phyloP scores from a whole-genome alignment of 2,888 invertebrate species.

The Operophtera brumata region DNA sequence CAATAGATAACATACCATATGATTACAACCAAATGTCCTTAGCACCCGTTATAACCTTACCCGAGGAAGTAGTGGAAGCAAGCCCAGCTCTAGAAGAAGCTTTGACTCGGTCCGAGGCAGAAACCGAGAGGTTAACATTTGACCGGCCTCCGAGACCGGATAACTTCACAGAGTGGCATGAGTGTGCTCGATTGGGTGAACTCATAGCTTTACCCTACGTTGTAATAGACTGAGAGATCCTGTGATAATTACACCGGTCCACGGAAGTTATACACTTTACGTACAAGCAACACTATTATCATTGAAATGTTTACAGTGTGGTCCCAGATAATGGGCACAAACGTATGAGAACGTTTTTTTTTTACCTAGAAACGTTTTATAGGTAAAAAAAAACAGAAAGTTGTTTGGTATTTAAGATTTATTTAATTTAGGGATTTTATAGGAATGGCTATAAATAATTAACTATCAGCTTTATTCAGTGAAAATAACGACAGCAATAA shows the following conservation, averaged over 20 bases:
- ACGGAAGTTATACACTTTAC: background rate
- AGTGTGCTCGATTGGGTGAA: slow-evolving; percentile 90
- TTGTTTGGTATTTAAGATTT: no score
- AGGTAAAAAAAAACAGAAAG: no score
- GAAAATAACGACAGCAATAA: no score
- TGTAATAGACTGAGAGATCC: slow-evolving; percentile 90
- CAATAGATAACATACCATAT: slow-evolving; percentile 47
- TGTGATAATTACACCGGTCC: slow-evolving; percentile 32
- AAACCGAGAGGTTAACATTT: slow-evolving; percentile 43
- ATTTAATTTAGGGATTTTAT: no score
- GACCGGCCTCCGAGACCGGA: slow-evolving; percentile 52
- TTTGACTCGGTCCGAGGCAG: slow-evolving; percentile 20
- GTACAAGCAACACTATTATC: background rate
- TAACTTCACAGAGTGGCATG: slow-evolving; percentile 95
- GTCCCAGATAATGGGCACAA: no score
- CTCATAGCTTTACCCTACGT: slow-evolving; percentile 98
- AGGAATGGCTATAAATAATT: no score
- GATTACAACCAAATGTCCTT: slow-evolving; percentile 46
- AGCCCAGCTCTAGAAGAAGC: slow-evolving; percentile 34
- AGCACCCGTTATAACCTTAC: slow-evolving; percentile 53
- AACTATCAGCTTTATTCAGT: no score
- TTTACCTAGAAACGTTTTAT: no score
- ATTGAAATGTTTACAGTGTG: background rate
- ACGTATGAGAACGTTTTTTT: no score
- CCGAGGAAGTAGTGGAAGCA: slow-evolving; percentile 30